Conservation (phyloP, 1,140 invertebrate genomes). For the Pachypeltis micranthus region DNA sequence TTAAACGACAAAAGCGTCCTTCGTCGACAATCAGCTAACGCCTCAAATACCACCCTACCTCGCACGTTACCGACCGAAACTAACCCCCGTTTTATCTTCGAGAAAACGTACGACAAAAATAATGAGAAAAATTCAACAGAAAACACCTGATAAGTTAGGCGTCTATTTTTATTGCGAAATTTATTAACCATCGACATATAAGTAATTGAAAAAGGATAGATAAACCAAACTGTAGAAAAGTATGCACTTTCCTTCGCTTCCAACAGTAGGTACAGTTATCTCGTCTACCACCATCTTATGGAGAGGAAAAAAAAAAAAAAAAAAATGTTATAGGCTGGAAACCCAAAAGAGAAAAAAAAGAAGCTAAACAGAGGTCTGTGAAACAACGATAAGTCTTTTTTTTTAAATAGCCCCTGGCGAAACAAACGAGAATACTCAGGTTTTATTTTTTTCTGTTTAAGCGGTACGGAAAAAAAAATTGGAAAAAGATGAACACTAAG, state of each 20-base stretch:
- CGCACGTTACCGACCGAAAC: background rate
- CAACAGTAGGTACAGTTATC: background rate
- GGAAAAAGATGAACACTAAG: background rate
- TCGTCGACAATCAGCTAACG: too few relatives aligned
- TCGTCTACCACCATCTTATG: background rate
- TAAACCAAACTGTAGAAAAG: background rate
- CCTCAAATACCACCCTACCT: too few relatives aligned
- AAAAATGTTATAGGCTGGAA: constrained; percentile 6
- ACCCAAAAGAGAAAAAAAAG: too few relatives aligned
- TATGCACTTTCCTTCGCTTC: constrained; percentile 1
- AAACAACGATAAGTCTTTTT: too few relatives aligned
- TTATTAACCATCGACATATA: constrained; percentile 19
- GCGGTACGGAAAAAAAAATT: background rate
- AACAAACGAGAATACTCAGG: too few relatives aligned
- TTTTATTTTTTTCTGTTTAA: too few relatives aligned
- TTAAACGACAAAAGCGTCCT: too few relatives aligned
- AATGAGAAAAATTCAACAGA: background rate
- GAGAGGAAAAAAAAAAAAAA: constrained; percentile 11
- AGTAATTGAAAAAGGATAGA: constrained; percentile 1
- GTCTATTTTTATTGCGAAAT: constrained; percentile 15
- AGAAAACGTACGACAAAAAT: background rate
- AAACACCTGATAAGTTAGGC: constrained; percentile 11
- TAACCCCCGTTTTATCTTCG: background rate
- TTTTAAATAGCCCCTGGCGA: too few relatives aligned
- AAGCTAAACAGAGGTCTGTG: too few relatives aligned